Base-by-base conservation (phyloP, 1,140 invertebrate species). In the Drosophila tsacasi region DNA sequence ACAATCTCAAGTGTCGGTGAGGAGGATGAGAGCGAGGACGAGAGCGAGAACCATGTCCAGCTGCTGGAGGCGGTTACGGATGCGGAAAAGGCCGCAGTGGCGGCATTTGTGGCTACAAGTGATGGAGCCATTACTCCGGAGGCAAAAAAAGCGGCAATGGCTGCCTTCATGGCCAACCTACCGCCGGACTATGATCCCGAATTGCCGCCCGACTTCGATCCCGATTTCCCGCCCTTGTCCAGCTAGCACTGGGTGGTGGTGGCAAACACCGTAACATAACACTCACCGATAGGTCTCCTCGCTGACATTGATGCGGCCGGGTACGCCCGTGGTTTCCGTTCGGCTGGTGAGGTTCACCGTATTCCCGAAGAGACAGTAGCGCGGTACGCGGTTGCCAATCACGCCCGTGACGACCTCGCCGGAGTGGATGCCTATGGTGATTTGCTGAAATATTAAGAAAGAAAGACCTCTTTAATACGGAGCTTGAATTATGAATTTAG, bases 281-380 rank as follows among this genome's bases (percentile, higher is more conserved):
- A 93, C 94, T 94, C 95, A 99, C 98, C 95, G 96, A 94, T 99
- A 98, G 65, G 98, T 98, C 79, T 97, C 96, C 92, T 99, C 97
- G 5, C 98, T 99, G 35, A 99, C 97, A 93, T 99, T 99, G 58
- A 99, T 99, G 87, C 95, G 96, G 7, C 98, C 98, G 5, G 96
- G 96, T 60, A 96, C 95, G 5, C 98, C 98, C 0, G 98, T 99
- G 19, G 98, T 99, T 94, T 99, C 98, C 4, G 98, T 99, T 73
- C 98, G 94, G 91, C 97, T 98, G 37, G 98, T 99, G 25, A 99
- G 93, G 93, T 99, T 99, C 1, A 99, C 98, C 0, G 98, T 99
- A 93, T 99, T 99, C 21, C 98, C 98, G 92, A 99, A 99, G 3
- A 99, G 95, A 94, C 98, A 99, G 92, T 99, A 99, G n/a, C 98